Percentiles rank a stretch among this genome's conserved stretches.
Conservation (phyloP, 2,888 invertebrate genomes). For the Eumerus sabulonum region DNA sequence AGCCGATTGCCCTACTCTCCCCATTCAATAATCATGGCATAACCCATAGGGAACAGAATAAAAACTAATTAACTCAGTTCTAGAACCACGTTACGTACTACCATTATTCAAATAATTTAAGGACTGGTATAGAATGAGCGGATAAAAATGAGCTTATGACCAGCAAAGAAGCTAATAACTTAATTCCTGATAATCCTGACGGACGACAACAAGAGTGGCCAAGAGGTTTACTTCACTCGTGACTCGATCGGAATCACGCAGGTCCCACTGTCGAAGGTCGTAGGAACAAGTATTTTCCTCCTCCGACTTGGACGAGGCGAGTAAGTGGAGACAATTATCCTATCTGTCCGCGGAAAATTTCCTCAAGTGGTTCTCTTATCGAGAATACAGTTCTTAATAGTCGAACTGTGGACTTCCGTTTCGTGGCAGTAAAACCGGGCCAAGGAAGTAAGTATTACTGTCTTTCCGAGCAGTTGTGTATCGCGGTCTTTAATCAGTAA, state of each 20-base stretch:
- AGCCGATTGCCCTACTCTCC: background rate
- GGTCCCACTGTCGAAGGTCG: slow-evolving; percentile 43
- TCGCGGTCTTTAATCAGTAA: slow-evolving; percentile 56
- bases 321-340: slow-evolving; percentile 58
- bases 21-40: slow-evolving; percentile 27
- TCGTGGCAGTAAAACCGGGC: slow-evolving; percentile 25
- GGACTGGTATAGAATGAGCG: slow-evolving; percentile 16
- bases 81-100: slow-evolving; percentile 57
- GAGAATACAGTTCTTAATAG: slow-evolving; percentile 43
- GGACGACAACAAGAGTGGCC: slow-evolving; percentile 1
- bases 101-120: slow-evolving; percentile 62
- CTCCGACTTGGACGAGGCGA: slow-evolving; percentile 17
- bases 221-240: no score
- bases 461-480: slow-evolving; percentile 20
- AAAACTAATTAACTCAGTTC: slow-evolving; percentile 57
- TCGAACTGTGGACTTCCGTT: slow-evolving; percentile 37
- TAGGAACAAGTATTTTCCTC: slow-evolving; percentile 25
- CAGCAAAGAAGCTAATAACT: slow-evolving; percentile 21
- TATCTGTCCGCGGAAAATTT: slow-evolving; percentile 47
- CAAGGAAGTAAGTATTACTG: slow-evolving; percentile 26
- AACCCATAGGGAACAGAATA: slow-evolving; percentile 31
- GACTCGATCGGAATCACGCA: slow-evolving; percentile 60
- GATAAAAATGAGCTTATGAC: slow-evolving; percentile 35
- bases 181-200: slow-evolving; percentile 31
- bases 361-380: slow-evolving; percentile 58